Base-by-base conservation (phyloP, 2,113 vertebrate genomes). In the Eira barbara region DNA sequence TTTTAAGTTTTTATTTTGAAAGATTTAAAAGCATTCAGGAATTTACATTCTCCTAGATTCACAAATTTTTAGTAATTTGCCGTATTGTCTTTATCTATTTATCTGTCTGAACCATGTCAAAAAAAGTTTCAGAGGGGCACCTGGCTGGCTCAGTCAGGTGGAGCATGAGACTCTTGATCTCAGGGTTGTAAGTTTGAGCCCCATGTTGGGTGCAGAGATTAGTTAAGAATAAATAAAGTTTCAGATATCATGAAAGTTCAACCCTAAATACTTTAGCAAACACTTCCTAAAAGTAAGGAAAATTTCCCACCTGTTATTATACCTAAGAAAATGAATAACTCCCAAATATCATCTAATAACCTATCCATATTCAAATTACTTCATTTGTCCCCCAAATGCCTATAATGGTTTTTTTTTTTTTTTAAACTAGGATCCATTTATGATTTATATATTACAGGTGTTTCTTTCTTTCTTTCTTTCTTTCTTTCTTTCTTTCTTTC, bases 1-100 rank as follows among this genome's bases (percentile, higher is more conserved):
- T 55, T 36, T 74, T 74, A 87, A 92, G 23, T 63, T 94, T 97
- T 92, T 73, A 94, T 83, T 96, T 97, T 83, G 92, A 91, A 91
- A 85, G 91, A 4, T 79, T 92, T 81, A 17, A 89, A 91, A 96
- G 42, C 57, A 84, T 45, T 39, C 2, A 71, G 71, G 69, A 97
- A 92, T n/a, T 55, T 69, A 63, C 29, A 73, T 7, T 59, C 1
- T 74, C 21, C 10, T 59, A 39, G 45, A 81, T 57, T 87, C 21
- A 90, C 29, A 42, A 12, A 76, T 90, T 88, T 20, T 92, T 79
- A 87, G 4, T 65, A 29, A 65, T 96, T 97, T 91, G 69, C n/a
- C 47, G 81, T 76, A 65, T 61, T 86, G 14, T 55, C 9, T 95
- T 15, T 93, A 63, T 87, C 55, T 92, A 8, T 47, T 52, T 74